phyloP scores from a whole-genome alignment of 2,113 vertebrate species.

The Dasyornis broadbenti region DNA sequence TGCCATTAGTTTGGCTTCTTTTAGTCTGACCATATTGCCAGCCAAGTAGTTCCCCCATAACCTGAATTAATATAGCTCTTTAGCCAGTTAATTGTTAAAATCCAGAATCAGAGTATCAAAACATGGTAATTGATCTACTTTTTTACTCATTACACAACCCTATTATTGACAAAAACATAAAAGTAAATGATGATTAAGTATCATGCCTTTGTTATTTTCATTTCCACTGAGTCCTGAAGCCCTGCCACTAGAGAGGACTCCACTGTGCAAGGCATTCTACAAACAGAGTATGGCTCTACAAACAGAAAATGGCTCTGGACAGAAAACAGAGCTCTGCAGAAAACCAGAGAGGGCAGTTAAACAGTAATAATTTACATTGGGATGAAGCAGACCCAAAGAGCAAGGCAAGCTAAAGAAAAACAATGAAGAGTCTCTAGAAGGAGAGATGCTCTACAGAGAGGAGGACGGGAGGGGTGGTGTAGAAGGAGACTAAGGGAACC shows the following conservation, averaged over 20 bases:
- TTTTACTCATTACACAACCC: not conserved
- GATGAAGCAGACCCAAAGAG: not conserved
- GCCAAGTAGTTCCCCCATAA: not conserved
- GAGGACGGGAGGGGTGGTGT: not conserved
- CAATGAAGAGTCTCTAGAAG: not conserved
- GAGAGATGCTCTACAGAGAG: not conserved
- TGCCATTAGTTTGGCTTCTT: not conserved
- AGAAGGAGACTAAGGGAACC: not conserved
- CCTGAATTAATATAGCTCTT: not conserved
- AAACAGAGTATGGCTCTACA: not conserved
- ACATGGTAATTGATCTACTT: not conserved
- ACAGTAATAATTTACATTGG: not conserved
- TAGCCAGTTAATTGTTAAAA: not conserved
- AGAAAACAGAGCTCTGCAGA: not conserved
- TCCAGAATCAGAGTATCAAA: not conserved
- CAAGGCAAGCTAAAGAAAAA: not conserved
- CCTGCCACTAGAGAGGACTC: not conserved
- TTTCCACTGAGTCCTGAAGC: not conserved
- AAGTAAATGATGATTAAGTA: not conserved
- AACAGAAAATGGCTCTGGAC: not conserved
- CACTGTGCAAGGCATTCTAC: not conserved
- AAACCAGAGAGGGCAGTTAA: not conserved
- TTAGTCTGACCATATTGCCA: not conserved
- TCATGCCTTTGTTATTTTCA: not conserved
- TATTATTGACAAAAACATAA: constrained; percentile 3